These are phyloP conservation scores for Oligia strigilis DNA, from an alignment of 2,888 invertebrate species.

Conservation along the genomic window DNA sequence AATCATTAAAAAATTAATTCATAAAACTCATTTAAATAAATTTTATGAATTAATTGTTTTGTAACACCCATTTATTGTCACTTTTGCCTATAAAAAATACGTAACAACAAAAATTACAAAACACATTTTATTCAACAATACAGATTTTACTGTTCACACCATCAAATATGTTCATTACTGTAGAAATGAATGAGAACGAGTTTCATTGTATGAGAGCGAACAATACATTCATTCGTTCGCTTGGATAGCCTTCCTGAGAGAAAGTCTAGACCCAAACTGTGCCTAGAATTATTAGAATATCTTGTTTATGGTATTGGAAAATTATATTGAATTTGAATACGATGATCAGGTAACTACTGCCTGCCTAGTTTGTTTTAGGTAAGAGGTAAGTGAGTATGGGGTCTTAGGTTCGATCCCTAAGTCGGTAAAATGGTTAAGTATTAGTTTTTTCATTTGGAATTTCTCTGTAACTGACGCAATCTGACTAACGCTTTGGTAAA, in stretches of 20 bases:
- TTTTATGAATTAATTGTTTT: neutral
- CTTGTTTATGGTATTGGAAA: constrained; percentile 12
- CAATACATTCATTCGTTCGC: constrained; percentile 43
- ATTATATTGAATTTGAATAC: constrained; percentile 7
- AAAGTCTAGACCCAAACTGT: constrained; percentile 35
- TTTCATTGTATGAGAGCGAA: constrained; percentile 52
- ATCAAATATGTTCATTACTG: constrained; percentile 25
- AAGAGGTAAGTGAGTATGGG: too few relatives aligned
- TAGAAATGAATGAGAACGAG: constrained; percentile 41
- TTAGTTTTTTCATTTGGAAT: too few relatives aligned
- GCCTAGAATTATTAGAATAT: constrained; percentile 32
- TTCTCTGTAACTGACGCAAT: too few relatives aligned
- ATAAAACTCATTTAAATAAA: too few relatives aligned
- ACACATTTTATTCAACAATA: constrained; percentile 30
- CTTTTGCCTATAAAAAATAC: neutral
- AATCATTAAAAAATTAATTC: too few relatives aligned
- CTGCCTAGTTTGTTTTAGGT: too few relatives aligned
- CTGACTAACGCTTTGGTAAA: too few relatives aligned
- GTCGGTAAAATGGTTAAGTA: too few relatives aligned
- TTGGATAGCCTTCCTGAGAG: constrained; percentile 48
- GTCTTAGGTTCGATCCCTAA: too few relatives aligned
- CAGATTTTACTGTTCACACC: constrained; percentile 26
- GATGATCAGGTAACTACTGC: neutral
- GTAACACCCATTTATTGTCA: neutral
- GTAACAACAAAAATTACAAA: constrained; percentile 1